Percentiles rank a stretch among this genome's conserved stretches.
Conservation (phyloP, 2,888 invertebrate species). For the Nudaria mundana region DNA sequence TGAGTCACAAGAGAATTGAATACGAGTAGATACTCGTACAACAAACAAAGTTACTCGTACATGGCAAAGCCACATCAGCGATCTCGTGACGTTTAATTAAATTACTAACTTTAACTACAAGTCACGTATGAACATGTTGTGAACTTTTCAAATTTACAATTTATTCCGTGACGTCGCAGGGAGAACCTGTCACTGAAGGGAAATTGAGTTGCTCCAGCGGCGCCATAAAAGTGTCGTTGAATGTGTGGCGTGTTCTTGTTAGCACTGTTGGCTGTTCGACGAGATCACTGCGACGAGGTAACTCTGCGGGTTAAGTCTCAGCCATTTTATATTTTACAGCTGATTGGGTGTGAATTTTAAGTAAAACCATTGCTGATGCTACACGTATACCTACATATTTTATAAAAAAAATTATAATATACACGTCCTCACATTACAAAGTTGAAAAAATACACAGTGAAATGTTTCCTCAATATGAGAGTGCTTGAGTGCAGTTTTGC, state of each 20-base stretch:
- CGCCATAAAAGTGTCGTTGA: conserved; percentile 14
- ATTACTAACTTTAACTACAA: background rate
- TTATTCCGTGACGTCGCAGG: conserved; percentile 13
- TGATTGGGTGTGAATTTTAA: background rate
- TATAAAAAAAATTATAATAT: background rate
- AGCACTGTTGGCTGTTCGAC: background rate
- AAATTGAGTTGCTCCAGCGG: conserved; percentile 27
- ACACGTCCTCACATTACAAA: too few relatives aligned
- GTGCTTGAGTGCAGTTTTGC: too few relatives aligned
- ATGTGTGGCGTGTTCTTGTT: background rate
- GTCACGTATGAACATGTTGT: background rate
- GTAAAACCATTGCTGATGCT: too few relatives aligned
- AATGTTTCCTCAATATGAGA: too few relatives aligned
- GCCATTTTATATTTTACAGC: background rate
- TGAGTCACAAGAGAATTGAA: too few relatives aligned
- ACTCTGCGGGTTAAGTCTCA: background rate
- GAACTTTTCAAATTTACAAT: conserved; percentile 7
- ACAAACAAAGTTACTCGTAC: background rate
- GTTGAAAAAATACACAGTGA: too few relatives aligned
- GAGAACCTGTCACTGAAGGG: conserved; percentile 9
- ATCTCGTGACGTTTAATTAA: background rate
- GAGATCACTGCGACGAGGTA: background rate
- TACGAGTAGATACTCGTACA: too few relatives aligned
- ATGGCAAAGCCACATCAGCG: too few relatives aligned
- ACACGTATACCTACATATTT: background rate